phyloP scores from a whole-genome alignment of 2,888 invertebrate genomes.

The Pheosia tremula region DNA sequence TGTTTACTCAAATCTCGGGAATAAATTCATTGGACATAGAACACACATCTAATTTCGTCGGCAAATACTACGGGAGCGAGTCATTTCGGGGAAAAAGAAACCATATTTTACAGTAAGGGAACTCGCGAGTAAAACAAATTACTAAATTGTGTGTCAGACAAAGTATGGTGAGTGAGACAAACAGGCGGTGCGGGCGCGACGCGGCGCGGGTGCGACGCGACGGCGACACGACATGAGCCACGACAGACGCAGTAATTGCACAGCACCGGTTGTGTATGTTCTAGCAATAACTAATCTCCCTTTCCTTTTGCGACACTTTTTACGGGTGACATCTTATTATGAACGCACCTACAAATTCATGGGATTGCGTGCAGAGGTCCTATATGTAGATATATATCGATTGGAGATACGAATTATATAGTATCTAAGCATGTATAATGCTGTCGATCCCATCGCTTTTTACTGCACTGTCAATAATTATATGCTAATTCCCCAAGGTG shows the following conservation, averaged over 20 bases:
- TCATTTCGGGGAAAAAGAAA: constrained; percentile 20
- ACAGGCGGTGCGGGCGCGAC: constrained; percentile 15
- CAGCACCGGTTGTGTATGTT: constrained; percentile 45
- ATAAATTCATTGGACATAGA: constrained; percentile 50
- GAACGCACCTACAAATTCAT: constrained; percentile 54
- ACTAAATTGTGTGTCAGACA: constrained; percentile 39
- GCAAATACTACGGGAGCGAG: constrained; percentile 37
- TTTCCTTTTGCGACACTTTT: constrained; percentile 58
- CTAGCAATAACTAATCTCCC: constrained; percentile 65
- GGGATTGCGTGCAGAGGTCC: constrained; percentile 36
- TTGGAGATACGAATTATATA: neutral
- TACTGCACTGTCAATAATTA: too few relatives aligned
- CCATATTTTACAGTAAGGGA: constrained; percentile 37
- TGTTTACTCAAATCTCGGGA: constrained; percentile 60
- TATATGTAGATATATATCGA: constrained; percentile 2
- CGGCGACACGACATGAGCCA: constrained; percentile 20
- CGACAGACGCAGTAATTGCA: constrained; percentile 57
- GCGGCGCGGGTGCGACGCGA: constrained; percentile 12
- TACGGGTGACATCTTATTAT: constrained; percentile 70
- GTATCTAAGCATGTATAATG: too few relatives aligned
- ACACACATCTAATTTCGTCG: constrained; percentile 48
- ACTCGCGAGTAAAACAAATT: constrained; percentile 37
- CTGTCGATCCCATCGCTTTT: too few relatives aligned
- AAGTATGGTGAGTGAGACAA: constrained; percentile 26
- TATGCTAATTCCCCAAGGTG: too few relatives aligned